Percentiles rank a stretch among this genome's conserved stretches.
Evolutionary conservation across 2,113 vertebrate species (phyloP).

Genomic region (Speoplatyrhinus poulsoni): DNA sequence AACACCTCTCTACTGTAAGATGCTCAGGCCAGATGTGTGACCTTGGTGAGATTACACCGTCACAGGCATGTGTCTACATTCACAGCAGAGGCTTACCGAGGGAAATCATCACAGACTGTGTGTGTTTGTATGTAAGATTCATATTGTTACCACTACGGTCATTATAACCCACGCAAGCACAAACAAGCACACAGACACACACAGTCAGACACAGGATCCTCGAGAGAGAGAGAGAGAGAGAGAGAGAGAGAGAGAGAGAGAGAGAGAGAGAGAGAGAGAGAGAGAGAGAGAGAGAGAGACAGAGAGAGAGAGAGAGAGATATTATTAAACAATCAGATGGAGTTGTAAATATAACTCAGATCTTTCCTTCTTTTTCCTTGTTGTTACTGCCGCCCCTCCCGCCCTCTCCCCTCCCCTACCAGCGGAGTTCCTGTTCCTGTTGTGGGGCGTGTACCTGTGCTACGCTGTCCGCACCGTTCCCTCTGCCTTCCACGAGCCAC

Average conservation of each 20-base stretch:
- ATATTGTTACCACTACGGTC: too few species aligned
- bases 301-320: not conserved
- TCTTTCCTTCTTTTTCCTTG: not conserved
- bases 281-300: not conserved
- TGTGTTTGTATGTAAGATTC: too few species aligned
- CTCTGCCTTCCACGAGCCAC: constrained; percentile 96
- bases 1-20: not conserved
- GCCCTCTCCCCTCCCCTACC: constrained; percentile 58
- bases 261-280: too few species aligned
- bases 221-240: too few species aligned
- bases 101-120: constrained; percentile 8
- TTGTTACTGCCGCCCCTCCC: not conserved
- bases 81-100: constrained; percentile 8
- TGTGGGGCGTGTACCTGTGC: constrained; percentile 98
- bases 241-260: too few species aligned
- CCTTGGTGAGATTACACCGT: constrained; percentile 12
- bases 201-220: too few species aligned
- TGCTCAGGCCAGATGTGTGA: constrained; percentile 2
- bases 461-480: constrained; percentile 93
- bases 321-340: not conserved
- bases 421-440: constrained; percentile 97
- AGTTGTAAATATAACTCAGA: not conserved
- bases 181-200: too few species aligned
- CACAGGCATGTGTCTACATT: not conserved
- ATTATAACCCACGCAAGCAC: too few species aligned